Evolutionary conservation across 2,797 vertebrate genomes (phyloP).

Genomic region (Hippopotamyrus pictus): DNA sequence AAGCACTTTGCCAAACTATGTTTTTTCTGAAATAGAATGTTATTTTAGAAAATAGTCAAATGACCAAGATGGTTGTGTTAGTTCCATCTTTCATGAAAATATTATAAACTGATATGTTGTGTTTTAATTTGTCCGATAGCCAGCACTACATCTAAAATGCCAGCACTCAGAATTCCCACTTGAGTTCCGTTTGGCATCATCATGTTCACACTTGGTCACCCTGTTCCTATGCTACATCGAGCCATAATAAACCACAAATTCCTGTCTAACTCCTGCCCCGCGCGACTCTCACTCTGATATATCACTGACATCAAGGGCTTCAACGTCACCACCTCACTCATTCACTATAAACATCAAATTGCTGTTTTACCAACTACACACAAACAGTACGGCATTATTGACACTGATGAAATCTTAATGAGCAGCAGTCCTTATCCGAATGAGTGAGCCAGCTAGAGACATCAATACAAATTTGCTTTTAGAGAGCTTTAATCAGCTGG

Average conservation of each 20-base stretch:
- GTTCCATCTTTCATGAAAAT: not conserved
- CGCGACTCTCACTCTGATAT: not conserved
- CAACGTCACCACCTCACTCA: not conserved
- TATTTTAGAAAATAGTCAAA: not conserved
- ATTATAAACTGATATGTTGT: not conserved
- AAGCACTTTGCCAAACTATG: not conserved
- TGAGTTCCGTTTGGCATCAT: not conserved
- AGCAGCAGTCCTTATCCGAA: not conserved
- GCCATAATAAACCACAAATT: not conserved
- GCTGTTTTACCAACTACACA: not conserved
- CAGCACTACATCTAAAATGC: not conserved
- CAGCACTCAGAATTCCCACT: not conserved
- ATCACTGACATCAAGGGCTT: not conserved
- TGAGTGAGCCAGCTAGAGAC: not conserved
- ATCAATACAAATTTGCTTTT: conserved; percentile 3
- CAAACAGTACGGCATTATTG: not conserved
- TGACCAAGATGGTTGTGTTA: not conserved
- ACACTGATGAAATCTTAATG: not conserved
- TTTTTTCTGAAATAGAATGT: not conserved
- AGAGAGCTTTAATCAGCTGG: conserved; percentile 8
- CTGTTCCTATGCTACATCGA: not conserved
- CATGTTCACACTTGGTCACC: not conserved
- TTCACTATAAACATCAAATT: not conserved
- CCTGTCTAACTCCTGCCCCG: not conserved
- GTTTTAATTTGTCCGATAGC: not conserved